phyloP scores from a whole-genome alignment of 2,888 invertebrate genomes.

The Lacanobia oleracea region DNA sequence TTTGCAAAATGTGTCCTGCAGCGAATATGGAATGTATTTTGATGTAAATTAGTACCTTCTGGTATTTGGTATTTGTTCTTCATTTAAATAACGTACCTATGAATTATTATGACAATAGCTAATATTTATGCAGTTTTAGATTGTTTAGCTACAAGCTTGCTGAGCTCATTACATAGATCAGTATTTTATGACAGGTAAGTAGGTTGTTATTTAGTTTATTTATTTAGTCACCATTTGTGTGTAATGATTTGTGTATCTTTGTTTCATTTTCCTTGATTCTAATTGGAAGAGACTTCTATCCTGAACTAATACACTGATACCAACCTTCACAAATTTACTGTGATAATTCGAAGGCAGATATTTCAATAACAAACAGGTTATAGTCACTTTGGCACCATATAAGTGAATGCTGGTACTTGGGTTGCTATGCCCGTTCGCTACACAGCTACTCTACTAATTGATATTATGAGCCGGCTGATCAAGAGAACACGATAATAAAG shows the following conservation, averaged over 20 bases:
- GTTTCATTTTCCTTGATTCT: conserved; percentile 46
- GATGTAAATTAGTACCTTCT: conserved; percentile 6
- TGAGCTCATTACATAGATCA: conserved; percentile 3
- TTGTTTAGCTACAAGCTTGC: conserved; percentile 4
- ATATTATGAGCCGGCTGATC: conserved; percentile 45
- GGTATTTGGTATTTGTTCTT: conserved; percentile 18
- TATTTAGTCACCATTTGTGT: conserved; percentile 37
- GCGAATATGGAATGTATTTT: conserved; percentile 36
- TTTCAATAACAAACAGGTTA: conserved; percentile 66
- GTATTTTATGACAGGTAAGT: background rate
- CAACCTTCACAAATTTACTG: conserved; percentile 12
- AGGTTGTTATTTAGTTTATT: conserved; percentile 22
- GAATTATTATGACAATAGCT: background rate
- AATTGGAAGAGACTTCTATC: conserved; percentile 17
- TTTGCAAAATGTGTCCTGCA: conserved; percentile 58
- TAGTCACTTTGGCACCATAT: conserved; percentile 67
- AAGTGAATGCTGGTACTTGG: conserved; percentile 55
- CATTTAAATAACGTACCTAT: conserved; percentile 30
- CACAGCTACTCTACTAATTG: conserved; percentile 53
- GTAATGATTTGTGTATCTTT: conserved; percentile 24
- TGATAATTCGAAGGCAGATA: conserved; percentile 46
- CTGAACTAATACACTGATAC: conserved; percentile 3
- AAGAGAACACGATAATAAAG: conserved; percentile 19
- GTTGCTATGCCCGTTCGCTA: conserved; percentile 29
- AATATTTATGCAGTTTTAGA: conserved; percentile 3